Base-by-base conservation (phyloP, 2,797 vertebrate species). In the Notolabrus celidotus region DNA sequence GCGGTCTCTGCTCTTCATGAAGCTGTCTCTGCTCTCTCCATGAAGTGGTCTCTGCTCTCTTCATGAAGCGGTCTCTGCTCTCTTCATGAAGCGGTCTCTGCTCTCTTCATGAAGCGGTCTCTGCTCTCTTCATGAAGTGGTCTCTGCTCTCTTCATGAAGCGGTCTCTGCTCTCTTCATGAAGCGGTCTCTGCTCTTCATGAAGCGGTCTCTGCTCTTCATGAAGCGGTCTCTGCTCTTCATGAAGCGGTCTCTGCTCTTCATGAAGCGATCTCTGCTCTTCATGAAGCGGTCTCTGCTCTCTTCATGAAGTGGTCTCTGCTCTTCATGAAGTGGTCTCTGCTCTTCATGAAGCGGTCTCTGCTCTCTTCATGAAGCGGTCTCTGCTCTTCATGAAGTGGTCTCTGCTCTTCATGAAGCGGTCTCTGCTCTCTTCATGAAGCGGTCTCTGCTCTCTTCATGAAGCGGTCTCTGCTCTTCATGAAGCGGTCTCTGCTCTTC, bases 371-470 rank as follows among this genome's bases (percentile, higher is more conserved):
- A 47, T 52, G 69, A 76, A 74, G 20, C 6, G 38, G 51, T 54
- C 47, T 58, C 43, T 41, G 47, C 67, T n/a, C n/a, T 58, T 25
- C 58, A 47, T 52, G 69, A 76, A 74, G 20, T 6, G 38, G 51
- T 54, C 47, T 58, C 43, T 41, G 47, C 67, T n/a, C n/a, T 58
- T 25, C 58, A 47, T 52, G 69, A 76, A 74, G 20, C 6, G 38
- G 51, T 54, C 47, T 58, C 43, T 41, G 47, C 67, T n/a, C n/a
- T n/a, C n/a, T 58, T 25, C 58, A 47, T 52, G 69, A 76, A 74
- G 20, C 6, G 38, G 51, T 54, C 47, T 58, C 43, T 41, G 47
- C 67, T n/a, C n/a, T n/a, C n/a, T 58, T 25, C 58, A 47, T 52
- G 69, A 76, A 74, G 20, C 6, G 38, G 51, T 54, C 47, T 58